These are phyloP conservation scores for Caenorhabditis sp. DNA, from an alignment of 2,888 invertebrate genomes.

Conservation along the genomic window DNA sequence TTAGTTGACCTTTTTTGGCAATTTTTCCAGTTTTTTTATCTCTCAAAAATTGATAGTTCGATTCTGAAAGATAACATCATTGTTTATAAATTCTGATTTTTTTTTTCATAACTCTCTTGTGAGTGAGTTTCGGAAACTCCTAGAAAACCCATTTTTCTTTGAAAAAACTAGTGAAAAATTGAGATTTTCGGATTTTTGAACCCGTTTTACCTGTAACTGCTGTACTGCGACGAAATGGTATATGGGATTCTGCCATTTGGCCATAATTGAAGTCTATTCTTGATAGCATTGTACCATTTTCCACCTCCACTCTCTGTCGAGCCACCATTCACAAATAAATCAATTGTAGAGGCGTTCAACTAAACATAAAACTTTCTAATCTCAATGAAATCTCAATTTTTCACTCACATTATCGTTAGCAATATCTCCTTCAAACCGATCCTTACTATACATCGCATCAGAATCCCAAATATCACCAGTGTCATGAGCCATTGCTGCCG, in stretches of 20 bases:
- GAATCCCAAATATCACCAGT: conserved; percentile 64
- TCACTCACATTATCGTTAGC: conserved; percentile 63
- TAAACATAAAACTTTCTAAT: conserved; percentile 26
- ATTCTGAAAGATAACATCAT: too few species aligned
- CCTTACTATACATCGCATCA: conserved; percentile 67
- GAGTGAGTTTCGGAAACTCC: too few species aligned
- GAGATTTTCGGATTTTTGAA: too few species aligned
- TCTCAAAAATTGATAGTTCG: too few species aligned
- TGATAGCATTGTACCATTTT: conserved; percentile 65
- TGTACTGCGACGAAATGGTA: conserved; percentile 67
- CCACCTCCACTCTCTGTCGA: conserved; percentile 46
- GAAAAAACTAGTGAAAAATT: too few species aligned
- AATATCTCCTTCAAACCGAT: conserved; percentile 69
- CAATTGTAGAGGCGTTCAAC: conserved; percentile 65
- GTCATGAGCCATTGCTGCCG: conserved; percentile 45
- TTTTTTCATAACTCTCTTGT: too few species aligned
- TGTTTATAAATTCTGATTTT: too few species aligned
- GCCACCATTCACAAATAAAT: conserved; percentile 61
- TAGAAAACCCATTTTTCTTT: too few species aligned
- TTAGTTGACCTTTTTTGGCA: too few species aligned
- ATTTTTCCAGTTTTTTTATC: too few species aligned
- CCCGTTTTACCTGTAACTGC: conserved; percentile 68
- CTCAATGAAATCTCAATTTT: background rate
- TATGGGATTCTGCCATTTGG: conserved; percentile 66
- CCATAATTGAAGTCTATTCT: conserved; percentile 68